phyloP scores from a whole-genome alignment of 2,113 vertebrate genomes.

The Brachionichthys hirsutus region DNA sequence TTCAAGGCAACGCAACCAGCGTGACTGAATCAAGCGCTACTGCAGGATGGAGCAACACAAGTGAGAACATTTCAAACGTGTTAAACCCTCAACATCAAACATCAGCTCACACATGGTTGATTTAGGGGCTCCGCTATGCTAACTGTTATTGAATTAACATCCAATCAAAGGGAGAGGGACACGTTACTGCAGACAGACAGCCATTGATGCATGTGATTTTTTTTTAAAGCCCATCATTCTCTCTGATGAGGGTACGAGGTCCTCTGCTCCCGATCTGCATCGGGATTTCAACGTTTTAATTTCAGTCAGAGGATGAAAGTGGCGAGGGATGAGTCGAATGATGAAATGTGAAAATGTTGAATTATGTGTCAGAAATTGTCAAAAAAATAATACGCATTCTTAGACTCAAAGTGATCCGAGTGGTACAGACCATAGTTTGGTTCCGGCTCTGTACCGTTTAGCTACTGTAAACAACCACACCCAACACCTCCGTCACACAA shows the following conservation, averaged over 20 bases:
- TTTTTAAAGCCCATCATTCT: conserved; percentile 28
- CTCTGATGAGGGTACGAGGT: conserved; percentile 23
- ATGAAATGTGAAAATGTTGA: too few relatives aligned
- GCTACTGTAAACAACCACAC: conserved; percentile 4
- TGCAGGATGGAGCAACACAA: too few relatives aligned
- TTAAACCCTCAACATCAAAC: conserved; percentile 21
- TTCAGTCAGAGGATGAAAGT: neutral
- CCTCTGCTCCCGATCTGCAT: too few relatives aligned
- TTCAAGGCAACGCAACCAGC: too few relatives aligned
- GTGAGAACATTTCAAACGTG: too few relatives aligned
- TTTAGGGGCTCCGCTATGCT: conserved; percentile 11
- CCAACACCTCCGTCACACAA: conserved; percentile 12
- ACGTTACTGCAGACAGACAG: conserved; percentile 33
- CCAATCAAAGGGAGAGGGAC: conserved; percentile 43
- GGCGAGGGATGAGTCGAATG: too few relatives aligned
- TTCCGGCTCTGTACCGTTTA: neutral
- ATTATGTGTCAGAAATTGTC: too few relatives aligned
- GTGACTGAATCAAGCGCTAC: too few relatives aligned
- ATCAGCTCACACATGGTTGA: conserved; percentile 7
- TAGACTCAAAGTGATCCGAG: too few relatives aligned
- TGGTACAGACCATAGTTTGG: neutral
- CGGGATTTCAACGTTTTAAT: conserved; percentile 9
- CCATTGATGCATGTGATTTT: too few relatives aligned
- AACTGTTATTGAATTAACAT: conserved; percentile 58
- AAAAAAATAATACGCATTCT: too few relatives aligned